phyloP scores from a whole-genome alignment of 1,140 invertebrate species.

The Drosophila funebris region DNA sequence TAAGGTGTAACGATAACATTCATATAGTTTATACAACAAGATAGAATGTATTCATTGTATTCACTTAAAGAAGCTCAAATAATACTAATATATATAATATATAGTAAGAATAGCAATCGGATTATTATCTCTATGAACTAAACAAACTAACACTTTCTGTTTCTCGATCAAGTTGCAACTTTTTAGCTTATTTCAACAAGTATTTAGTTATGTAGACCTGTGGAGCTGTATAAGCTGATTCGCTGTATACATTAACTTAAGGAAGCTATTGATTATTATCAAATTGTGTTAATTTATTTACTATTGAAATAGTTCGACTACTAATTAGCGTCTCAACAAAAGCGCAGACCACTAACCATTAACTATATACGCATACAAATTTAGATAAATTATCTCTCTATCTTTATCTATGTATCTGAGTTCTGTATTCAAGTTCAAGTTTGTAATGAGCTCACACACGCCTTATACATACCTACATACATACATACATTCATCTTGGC shows the following conservation, averaged over 20 bases:
- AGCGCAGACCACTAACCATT: neutral
- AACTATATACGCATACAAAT: neutral
- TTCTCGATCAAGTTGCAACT: neutral
- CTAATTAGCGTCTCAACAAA: conserved; percentile 20
- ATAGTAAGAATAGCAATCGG: too few species aligned
- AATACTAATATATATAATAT: too few species aligned
- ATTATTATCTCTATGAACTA: neutral
- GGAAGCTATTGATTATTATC: conserved; percentile 22
- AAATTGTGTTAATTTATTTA: conserved; percentile 6
- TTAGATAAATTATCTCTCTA: neutral
- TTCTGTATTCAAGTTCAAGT: conserved; percentile 40
- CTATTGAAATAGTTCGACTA: neutral
- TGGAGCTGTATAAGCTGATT: conserved; percentile 16
- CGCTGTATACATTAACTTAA: conserved; percentile 23
- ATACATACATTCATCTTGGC: conserved; percentile 21
- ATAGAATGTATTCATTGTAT: neutral
- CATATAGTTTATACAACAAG: neutral
- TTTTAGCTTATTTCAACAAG: neutral
- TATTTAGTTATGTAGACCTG: neutral
- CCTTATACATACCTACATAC: too few species aligned
- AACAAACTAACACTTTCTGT: neutral
- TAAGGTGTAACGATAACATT: neutral
- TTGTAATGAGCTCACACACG: conserved; percentile 22
- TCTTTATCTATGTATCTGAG: neutral
- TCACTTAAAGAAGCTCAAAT: too few species aligned